Evolutionary conservation across 2,113 vertebrate species (phyloP).

Genomic region (Brevimyrus niger): DNA sequence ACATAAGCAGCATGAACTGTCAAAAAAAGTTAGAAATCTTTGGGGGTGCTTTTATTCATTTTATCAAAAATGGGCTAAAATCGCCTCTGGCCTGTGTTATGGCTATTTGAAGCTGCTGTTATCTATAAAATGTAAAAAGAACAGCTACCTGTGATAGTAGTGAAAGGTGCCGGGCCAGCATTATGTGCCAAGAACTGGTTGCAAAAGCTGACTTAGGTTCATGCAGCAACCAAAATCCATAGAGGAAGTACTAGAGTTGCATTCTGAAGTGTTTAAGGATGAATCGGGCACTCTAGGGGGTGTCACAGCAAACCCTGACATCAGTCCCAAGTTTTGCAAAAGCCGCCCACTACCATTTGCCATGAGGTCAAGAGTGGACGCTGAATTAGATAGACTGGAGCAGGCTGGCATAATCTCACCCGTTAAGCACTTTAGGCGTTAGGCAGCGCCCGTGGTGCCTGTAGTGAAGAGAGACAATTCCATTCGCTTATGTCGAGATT

Average conservation of each 20-base stretch:
- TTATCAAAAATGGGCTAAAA: too few relatives aligned
- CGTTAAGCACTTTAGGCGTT: constrained; percentile 22
- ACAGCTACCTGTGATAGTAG: not conserved
- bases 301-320: not conserved
- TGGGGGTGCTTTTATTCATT: too few relatives aligned
- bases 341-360: constrained; percentile 19
- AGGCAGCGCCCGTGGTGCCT: constrained; percentile 24
- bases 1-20: too few relatives aligned
- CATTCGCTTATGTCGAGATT: constrained; percentile 27
- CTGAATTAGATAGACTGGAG: not conserved
- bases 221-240: not conserved
- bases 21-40: too few relatives aligned
- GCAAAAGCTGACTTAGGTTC: not conserved
- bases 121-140: not conserved
- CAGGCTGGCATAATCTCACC: not conserved
- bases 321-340: constrained; percentile 1
- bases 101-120: not conserved
- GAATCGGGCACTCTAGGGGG: too few relatives aligned
- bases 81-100: not conserved
- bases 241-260: not conserved
- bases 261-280: not conserved
- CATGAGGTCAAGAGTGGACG: constrained; percentile 10
- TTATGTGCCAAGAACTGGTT: not conserved
- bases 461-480: constrained; percentile 19
- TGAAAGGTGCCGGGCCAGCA: not conserved